Evolutionary conservation across 2,113 vertebrate species (phyloP).

Genomic region (Chascanopsetta lugubris): DNA sequence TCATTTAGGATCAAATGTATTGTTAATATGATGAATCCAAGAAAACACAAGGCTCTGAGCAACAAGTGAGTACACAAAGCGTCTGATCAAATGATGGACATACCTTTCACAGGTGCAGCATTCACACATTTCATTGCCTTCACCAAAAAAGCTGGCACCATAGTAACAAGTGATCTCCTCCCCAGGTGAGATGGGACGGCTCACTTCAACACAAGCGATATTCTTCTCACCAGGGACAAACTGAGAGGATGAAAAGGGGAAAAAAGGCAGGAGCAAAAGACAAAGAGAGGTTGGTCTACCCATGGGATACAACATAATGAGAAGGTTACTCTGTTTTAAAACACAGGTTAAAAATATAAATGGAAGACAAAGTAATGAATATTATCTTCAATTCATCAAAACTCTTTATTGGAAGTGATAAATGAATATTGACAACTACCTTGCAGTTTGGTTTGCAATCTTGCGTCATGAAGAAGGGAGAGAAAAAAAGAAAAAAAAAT

Average conservation of each 20-base stretch:
- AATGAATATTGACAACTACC: conserved; percentile 74
- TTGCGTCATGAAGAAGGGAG: conserved; percentile 55
- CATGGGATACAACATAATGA: conserved; percentile 31
- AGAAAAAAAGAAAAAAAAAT: conserved; percentile 18
- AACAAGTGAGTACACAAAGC: not conserved
- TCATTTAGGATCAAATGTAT: not conserved
- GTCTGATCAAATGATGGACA: conserved; percentile 36
- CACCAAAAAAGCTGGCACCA: conserved; percentile 92
- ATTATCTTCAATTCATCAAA: not conserved
- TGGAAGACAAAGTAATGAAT: not conserved
- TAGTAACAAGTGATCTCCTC: conserved; percentile 96
- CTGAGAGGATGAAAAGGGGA: conserved; percentile 71
- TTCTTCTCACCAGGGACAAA: conserved; percentile 89
- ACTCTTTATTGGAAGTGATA: not conserved
- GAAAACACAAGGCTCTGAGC: not conserved
- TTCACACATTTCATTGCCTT: conserved; percentile 93
- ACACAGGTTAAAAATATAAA: not conserved
- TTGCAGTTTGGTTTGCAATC: conserved; percentile 95
- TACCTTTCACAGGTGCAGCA: conserved; percentile 94
- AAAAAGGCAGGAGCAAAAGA: conserved; percentile 31
- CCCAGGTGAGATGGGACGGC: conserved; percentile 89
- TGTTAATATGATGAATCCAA: not conserved
- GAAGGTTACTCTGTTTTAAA: not conserved
- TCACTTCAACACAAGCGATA: conserved; percentile 88
- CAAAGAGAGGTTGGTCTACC: conserved; percentile 45